Base-by-base conservation (phyloP, 2,888 invertebrate genomes). In the Blastobasis lacticolella region DNA sequence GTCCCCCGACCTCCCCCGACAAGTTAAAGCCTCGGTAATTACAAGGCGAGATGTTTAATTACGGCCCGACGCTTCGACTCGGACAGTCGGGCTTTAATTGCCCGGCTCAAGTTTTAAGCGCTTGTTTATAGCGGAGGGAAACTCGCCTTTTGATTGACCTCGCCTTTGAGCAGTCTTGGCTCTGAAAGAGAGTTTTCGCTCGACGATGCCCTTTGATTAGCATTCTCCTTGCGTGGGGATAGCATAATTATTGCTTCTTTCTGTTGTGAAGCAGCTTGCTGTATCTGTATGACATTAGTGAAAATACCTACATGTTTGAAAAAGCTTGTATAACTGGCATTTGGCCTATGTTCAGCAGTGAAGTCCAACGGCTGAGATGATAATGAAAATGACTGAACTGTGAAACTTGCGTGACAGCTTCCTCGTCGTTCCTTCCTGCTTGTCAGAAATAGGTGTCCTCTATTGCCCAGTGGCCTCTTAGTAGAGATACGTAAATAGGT, bases 31-130 rank as follows among this genome's bases (percentile, higher is more conserved):
- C 47, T 73, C 77, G 63, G 78, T 87, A 87, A 88, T 88, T 86
- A 88, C 84, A 86, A 80, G 85, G 81, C 81, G 82, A 78, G 79
- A 82, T 86, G 85, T 78, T 85, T 88, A 88, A 88, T 88, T 88
- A 86, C 74, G 78, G 71, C 67, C 69, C 69, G 75, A 67, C 73
- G 77, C 69, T 69, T 75, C 67, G 73, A 76, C 67, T 69, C 73
- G 80, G 81, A 78, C 84, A 73, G 72, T 36, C 72, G 60, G 63
- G 78, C 77, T 83, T 87, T 87, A 87, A 87, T 87, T 85, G 80
- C 71, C 75, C 65, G 64, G 59, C 62, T 63, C 58, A 59, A 64
- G 61, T 60, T 61, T 61, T 57, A 54, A 63, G 53, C 56, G 59
- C 65, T 61, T 64, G 66, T 67, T 64, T 56, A 60, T 63, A 60